A percentile compares a stretch with the other conserved stretches of the same genome.
These are phyloP conservation scores for Chromis chromis DNA, from an alignment of 2,797 vertebrate species.

Conservation along the genomic window DNA sequence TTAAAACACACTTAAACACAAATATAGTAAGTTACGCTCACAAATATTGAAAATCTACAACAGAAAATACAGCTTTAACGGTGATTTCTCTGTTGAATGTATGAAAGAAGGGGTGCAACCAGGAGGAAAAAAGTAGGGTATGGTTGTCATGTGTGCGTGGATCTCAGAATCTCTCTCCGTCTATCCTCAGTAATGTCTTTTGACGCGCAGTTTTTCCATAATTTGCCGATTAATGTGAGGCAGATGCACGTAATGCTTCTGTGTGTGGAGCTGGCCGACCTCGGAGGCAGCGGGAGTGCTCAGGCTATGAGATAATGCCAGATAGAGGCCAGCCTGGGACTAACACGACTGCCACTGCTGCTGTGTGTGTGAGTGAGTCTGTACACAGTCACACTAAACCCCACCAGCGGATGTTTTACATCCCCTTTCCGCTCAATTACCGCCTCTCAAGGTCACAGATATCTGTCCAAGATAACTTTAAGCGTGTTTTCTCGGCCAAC, in stretches of 20 bases:
- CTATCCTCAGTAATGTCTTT: slow-evolving; percentile 68
- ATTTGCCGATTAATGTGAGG: slow-evolving; percentile 84
- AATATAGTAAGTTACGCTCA: background rate
- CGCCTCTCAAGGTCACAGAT: slow-evolving; percentile 78
- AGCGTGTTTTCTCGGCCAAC: slow-evolving; percentile 53
- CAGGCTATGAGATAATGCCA: slow-evolving; percentile 83
- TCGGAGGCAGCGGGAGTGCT: slow-evolving; percentile 77
- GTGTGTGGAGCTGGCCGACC: slow-evolving; percentile 69
- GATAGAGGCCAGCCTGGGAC: slow-evolving; percentile 73
- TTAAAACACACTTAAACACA: background rate
- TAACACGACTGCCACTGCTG: slow-evolving; percentile 59
- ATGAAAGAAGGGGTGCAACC: background rate
- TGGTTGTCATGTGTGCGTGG: slow-evolving; percentile 1
- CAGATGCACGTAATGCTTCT: slow-evolving; percentile 85
- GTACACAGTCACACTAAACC: slow-evolving; percentile 65
- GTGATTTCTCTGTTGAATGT: background rate
- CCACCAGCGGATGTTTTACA: slow-evolving; percentile 84
- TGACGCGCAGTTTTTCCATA: slow-evolving; percentile 76
- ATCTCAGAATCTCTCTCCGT: slow-evolving; percentile 7
- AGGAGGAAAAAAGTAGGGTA: no score
- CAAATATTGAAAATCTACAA: background rate
- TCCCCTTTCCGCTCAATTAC: slow-evolving; percentile 80
- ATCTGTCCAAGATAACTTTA: slow-evolving; percentile 73
- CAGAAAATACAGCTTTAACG: background rate
- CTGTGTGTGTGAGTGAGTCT: slow-evolving; percentile 31